Conservation (phyloP, 2,888 invertebrate species). For the Chrysolina haemoptera region DNA sequence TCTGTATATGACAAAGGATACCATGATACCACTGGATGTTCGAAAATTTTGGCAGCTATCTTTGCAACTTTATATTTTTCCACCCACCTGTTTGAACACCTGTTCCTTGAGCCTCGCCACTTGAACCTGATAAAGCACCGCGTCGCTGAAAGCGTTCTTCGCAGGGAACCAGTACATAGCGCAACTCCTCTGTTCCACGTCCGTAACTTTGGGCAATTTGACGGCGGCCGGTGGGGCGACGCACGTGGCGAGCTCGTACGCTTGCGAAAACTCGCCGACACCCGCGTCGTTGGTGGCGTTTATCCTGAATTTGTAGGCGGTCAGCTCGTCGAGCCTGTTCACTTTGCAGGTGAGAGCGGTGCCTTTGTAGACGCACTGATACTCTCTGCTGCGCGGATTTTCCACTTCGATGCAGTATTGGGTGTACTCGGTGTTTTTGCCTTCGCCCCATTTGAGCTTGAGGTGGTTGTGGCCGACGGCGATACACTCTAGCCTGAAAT, state of each 20-base stretch:
- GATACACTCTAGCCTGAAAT: conserved; percentile 75
- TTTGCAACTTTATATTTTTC: too few species aligned
- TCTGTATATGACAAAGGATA: too few species aligned
- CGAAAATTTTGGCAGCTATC: too few species aligned
- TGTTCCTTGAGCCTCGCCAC: conserved; percentile 75
- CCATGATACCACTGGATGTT: too few species aligned
- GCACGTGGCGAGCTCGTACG: conserved; percentile 80
- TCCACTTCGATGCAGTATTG: conserved; percentile 90
- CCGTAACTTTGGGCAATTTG: conserved; percentile 79
- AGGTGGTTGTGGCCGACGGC: conserved; percentile 83
- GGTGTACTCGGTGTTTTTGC: conserved; percentile 80
- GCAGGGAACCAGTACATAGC: conserved; percentile 78
- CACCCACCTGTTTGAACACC: conserved; percentile 76
- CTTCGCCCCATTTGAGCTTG: conserved; percentile 90
- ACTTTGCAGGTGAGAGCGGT: conserved; percentile 82
- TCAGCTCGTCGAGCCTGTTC: conserved; percentile 86
- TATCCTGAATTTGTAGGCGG: conserved; percentile 84
- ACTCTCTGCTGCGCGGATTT: conserved; percentile 77
- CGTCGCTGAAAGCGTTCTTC: conserved; percentile 75
- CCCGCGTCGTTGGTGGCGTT: conserved; percentile 90
- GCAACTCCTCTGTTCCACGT: conserved; percentile 73
- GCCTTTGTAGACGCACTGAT: conserved; percentile 82
- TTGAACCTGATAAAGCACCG: conserved; percentile 84
- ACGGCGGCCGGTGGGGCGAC: conserved; percentile 87
- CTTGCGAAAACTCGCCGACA: conserved; percentile 83